Evolutionary conservation across 1,140 invertebrate species (phyloP).

Genomic region (Steinernema khuongi): DNA sequence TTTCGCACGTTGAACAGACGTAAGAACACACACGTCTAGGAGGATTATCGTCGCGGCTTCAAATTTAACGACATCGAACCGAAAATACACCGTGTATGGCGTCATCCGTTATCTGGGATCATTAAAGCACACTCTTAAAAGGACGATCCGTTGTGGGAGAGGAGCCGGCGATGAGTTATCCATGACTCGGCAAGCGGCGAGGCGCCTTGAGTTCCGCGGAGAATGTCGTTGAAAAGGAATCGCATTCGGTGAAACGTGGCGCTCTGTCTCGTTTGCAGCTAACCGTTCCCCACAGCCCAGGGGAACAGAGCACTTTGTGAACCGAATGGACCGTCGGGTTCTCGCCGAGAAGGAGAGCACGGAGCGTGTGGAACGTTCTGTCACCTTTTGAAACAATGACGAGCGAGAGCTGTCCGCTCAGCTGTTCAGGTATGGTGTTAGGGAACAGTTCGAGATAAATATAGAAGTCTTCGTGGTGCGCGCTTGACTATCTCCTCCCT

Average conservation of each 20-base stretch:
- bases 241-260: background rate
- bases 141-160: too few relatives aligned
- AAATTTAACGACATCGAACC: background rate
- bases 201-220: background rate
- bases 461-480: too few relatives aligned
- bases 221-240: background rate
- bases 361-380: background rate
- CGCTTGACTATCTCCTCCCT: too few relatives aligned
- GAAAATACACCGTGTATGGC: background rate
- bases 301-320: background rate
- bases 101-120: background rate
- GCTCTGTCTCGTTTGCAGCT: background rate
- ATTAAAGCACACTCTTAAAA: background rate
- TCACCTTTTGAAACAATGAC: too few relatives aligned
- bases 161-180: too few relatives aligned
- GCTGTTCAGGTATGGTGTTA: too few relatives aligned
- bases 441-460: too few relatives aligned
- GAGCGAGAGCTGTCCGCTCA: too few relatives aligned
- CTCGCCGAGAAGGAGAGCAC: background rate
- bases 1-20: background rate
- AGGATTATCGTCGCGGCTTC: background rate
- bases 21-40: background rate
- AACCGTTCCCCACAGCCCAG: too few relatives aligned
- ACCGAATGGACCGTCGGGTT: background rate
- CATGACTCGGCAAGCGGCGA: background rate